Conservation (phyloP, 2,113 vertebrate genomes). For the Puffinus mauretanicus region DNA sequence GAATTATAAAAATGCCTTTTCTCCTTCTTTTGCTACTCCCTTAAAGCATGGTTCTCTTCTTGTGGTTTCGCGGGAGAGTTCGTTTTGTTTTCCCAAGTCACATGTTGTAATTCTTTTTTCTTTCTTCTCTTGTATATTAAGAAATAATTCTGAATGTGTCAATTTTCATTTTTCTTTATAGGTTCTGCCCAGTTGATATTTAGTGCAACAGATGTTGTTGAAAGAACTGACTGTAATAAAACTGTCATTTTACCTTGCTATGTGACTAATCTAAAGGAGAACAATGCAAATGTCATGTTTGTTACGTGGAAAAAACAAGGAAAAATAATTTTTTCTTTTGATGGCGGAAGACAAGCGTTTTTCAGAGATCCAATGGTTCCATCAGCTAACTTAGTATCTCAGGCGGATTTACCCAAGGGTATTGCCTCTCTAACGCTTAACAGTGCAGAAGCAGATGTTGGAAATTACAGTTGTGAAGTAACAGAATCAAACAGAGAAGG, state of each 20-base stretch:
- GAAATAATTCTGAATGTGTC: constrained; percentile 32
- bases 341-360: background rate
- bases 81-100: background rate
- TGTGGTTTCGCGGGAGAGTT: accelerated
- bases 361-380: accelerated
- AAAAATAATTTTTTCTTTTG: constrained; percentile 41
- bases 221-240: constrained; percentile 53
- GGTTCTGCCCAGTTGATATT: constrained; percentile 72
- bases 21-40: background rate
- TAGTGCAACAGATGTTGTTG: background rate
- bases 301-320: constrained; percentile 64
- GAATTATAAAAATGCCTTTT: background rate
- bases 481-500: constrained; percentile 72
- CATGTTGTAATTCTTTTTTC: background rate
- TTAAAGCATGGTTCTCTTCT: background rate
- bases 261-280: constrained; percentile 41
- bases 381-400: constrained; percentile 8
- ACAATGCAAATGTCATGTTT: background rate
- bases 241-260: constrained; percentile 68
- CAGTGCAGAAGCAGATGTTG: background rate
- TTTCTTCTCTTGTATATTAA: background rate
- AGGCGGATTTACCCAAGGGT: background rate
- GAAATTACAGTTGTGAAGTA: constrained; percentile 77
- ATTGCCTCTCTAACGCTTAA: constrained; percentile 65
- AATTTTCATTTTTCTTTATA: constrained; percentile 52